phyloP scores from a whole-genome alignment of 2,888 invertebrate species.

The Prosapia bicincta region DNA sequence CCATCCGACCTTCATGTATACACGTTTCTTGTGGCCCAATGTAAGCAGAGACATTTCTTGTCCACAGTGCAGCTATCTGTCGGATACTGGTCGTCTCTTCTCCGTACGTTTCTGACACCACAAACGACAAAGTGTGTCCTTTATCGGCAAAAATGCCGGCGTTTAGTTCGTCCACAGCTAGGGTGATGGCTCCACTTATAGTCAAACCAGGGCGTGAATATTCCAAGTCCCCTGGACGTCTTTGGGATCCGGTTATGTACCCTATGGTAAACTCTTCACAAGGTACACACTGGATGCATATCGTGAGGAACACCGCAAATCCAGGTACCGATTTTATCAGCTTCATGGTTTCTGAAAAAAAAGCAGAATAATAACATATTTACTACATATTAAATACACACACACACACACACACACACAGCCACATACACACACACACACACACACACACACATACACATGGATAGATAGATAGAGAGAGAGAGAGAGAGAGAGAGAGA shows the following conservation, averaged over 20 bases:
- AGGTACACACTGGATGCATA: slow-evolving; percentile 33
- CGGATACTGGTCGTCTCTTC: slow-evolving; percentile 83
- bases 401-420: too few species aligned
- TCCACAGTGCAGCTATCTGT: slow-evolving; percentile 81
- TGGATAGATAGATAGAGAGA: too few species aligned
- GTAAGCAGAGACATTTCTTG: slow-evolving; percentile 77
- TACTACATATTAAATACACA: too few species aligned
- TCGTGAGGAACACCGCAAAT: not conserved
- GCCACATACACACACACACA: too few species aligned
- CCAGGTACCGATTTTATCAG: too few species aligned
- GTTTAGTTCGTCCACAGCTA: slow-evolving; percentile 76
- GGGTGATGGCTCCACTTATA: slow-evolving; percentile 79
- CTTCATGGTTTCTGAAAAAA: too few species aligned
- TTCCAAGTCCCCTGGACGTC: slow-evolving; percentile 70
- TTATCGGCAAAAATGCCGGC: slow-evolving; percentile 31
- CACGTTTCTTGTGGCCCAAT: slow-evolving; percentile 91
- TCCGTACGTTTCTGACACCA: slow-evolving; percentile 88
- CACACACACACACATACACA: too few species aligned
- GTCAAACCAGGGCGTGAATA: slow-evolving; percentile 73
- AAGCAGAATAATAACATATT: too few species aligned
- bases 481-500: too few species aligned
- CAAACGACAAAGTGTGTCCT: slow-evolving; percentile 49
- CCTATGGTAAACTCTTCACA: slow-evolving; percentile 71
- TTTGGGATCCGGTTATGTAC: slow-evolving; percentile 80
- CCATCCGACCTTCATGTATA: slow-evolving; percentile 89